Percentiles rank a stretch among this genome's conserved stretches.
phyloP scores from a whole-genome alignment of 2,888 invertebrate species.

The Dryadula phaetusa region DNA sequence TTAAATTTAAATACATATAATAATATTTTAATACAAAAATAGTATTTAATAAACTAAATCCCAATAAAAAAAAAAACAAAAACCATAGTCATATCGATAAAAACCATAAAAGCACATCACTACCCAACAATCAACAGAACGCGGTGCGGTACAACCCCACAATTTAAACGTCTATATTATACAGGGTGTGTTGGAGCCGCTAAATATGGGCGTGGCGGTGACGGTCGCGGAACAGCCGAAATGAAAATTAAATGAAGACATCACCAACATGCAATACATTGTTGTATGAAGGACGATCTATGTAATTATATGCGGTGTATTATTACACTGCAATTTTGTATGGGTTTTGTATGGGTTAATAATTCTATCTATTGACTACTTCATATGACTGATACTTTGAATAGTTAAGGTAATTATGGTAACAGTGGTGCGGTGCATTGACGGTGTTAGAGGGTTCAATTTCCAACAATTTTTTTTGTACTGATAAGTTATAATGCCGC shows the following conservation, averaged over 20 bases:
- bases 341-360: slow-evolving; percentile 1
- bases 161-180: slow-evolving; percentile 74
- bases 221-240: slow-evolving; percentile 48
- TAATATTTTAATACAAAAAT: no score
- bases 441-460: background rate
- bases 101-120: slow-evolving; percentile 1
- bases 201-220: slow-evolving; percentile 65
- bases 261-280: slow-evolving; percentile 48
- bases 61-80: background rate
- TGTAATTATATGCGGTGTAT: background rate
- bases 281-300: slow-evolving; percentile 34
- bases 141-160: slow-evolving; percentile 52
- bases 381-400: background rate
- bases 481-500: no score
- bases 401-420: background rate
- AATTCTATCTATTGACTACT: slow-evolving; percentile 1
- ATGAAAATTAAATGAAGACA: slow-evolving; percentile 71
- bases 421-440: no score
- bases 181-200: slow-evolving; percentile 46
- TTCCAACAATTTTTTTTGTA: no score
- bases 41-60: no score
- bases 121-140: slow-evolving; percentile 1
- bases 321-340: slow-evolving; percentile 26
- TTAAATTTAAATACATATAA: no score
- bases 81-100: slow-evolving; percentile 21